These are phyloP conservation scores for Lynx canadensis DNA, from an alignment of 2,113 vertebrate genomes.

Conservation along the genomic window DNA sequence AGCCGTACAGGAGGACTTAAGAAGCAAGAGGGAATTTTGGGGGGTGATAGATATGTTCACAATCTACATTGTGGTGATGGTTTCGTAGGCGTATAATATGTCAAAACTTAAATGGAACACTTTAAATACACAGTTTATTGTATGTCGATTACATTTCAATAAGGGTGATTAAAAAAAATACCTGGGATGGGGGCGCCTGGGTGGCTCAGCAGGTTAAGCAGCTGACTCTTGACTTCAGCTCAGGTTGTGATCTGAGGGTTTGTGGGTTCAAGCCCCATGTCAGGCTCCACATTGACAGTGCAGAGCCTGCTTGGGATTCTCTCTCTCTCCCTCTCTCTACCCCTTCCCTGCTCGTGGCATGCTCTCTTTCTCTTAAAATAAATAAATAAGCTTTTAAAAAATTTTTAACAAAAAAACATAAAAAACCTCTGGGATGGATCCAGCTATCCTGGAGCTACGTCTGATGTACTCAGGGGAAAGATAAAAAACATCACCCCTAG, in stretches of 20 bases:
- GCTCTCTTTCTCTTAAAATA: too few species aligned
- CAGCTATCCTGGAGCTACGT: background rate
- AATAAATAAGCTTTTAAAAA: background rate
- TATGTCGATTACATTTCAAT: constrained; percentile 8
- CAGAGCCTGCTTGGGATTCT: too few species aligned
- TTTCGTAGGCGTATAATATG: background rate
- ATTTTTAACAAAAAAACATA: background rate
- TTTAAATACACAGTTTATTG: background rate
- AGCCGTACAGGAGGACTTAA: background rate
- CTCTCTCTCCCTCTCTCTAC: too few species aligned
- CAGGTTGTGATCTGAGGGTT: too few species aligned
- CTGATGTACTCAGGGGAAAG: background rate
- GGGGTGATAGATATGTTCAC: background rate
- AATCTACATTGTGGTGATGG: background rate
- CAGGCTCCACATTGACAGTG: too few species aligned
- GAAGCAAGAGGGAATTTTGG: background rate
- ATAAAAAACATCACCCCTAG: too few species aligned
- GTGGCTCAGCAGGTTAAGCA: too few species aligned
- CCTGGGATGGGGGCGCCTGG: too few species aligned
- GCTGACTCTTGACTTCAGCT: too few species aligned
- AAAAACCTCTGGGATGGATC: background rate
- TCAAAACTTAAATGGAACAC: background rate
- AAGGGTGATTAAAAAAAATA: background rate
- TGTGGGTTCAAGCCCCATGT: too few species aligned
- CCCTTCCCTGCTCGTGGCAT: too few species aligned